A percentile compares a stretch with the other conserved stretches of the same genome.
phyloP scores from a whole-genome alignment of 2,888 invertebrate species.

The Hirtodrosophila alboralis region DNA sequence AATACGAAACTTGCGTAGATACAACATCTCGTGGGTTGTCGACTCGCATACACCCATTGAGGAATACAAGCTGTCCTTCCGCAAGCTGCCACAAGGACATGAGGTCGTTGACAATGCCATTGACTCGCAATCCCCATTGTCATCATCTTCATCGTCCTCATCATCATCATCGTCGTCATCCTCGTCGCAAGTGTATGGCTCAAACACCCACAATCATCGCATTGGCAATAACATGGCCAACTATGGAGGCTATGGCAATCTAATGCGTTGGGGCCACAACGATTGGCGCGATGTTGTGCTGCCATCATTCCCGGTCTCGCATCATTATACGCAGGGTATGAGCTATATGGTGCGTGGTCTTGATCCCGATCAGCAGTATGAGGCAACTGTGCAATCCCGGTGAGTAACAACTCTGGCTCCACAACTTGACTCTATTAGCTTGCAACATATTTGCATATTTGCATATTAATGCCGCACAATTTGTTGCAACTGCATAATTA shows the following conservation, averaged over 20 bases:
- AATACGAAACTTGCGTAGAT: slow-evolving; percentile 84
- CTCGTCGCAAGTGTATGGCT: slow-evolving; percentile 77
- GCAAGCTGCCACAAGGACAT: slow-evolving; percentile 86
- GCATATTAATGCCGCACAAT: slow-evolving; percentile 46
- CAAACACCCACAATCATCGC: slow-evolving; percentile 81
- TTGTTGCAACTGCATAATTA: slow-evolving; percentile 47
- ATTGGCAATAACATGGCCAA: slow-evolving; percentile 68
- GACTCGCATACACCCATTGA: slow-evolving; percentile 88
- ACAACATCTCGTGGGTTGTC: slow-evolving; percentile 89
- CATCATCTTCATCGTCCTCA: slow-evolving; percentile 82
- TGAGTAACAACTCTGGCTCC: slow-evolving; percentile 60
- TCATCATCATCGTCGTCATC: slow-evolving; percentile 60
- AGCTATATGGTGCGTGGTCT: slow-evolving; percentile 88
- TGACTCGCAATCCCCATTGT: slow-evolving; percentile 82
- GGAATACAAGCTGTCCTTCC: slow-evolving; percentile 88
- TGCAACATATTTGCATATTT: slow-evolving; percentile 47
- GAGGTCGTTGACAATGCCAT: slow-evolving; percentile 84
- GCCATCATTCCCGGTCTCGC: slow-evolving; percentile 85
- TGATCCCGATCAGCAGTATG: slow-evolving; percentile 88
- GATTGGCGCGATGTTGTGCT: slow-evolving; percentile 87
- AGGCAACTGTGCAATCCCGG: slow-evolving; percentile 88
- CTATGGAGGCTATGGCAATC: slow-evolving; percentile 81
- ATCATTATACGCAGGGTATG: slow-evolving; percentile 87
- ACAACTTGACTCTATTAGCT: slow-evolving; percentile 41
- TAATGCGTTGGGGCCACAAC: slow-evolving; percentile 84